phyloP scores from a whole-genome alignment of 2,797 vertebrate species.

The Myotis pilosus region DNA sequence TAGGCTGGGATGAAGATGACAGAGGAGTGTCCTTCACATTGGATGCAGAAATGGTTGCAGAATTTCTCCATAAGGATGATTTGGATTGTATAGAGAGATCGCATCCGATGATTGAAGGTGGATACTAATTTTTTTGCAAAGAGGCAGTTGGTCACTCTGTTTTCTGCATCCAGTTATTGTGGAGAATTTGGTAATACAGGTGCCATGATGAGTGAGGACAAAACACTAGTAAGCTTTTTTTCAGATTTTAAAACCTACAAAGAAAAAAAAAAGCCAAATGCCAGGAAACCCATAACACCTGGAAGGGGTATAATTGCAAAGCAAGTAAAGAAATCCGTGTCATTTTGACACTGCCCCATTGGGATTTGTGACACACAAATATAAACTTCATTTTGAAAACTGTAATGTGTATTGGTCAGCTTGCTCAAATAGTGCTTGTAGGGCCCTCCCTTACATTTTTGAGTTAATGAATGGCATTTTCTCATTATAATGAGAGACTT shows the following conservation, averaged over 20 bases:
- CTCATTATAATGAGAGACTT: conserved; percentile 82
- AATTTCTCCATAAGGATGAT: conserved; percentile 96
- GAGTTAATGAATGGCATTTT: conserved; percentile 82
- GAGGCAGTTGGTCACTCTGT: conserved; percentile 95
- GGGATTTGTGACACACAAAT: conserved; percentile 88
- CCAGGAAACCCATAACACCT: conserved; percentile 95
- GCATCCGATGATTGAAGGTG: conserved; percentile 97
- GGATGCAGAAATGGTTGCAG: conserved; percentile 96
- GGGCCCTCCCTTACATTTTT: conserved; percentile 71
- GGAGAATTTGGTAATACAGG: conserved; percentile 96
- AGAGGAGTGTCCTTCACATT: conserved; percentile 92
- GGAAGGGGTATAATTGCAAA: conserved; percentile 85
- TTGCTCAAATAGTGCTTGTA: conserved; percentile 85
- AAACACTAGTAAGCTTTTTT: conserved; percentile 97
- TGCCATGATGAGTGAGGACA: conserved; percentile 99
- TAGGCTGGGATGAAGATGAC: not conserved
- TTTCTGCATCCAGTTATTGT: conserved; percentile 86
- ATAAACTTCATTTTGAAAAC: conserved; percentile 84
- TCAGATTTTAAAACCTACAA: conserved; percentile 98
- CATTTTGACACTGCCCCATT: conserved; percentile 78
- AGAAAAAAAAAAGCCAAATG: conserved; percentile 98
- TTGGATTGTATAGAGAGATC: conserved; percentile 96
- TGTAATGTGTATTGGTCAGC: conserved; percentile 84
- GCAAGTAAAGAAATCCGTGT: conserved; percentile 94
- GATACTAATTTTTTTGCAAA: conserved; percentile 98